Evolutionary conservation across 2,888 invertebrate genomes (phyloP), one percentile per base, ranked within the genome.

Genomic region (Eupeodes latifasciatus): DNA sequence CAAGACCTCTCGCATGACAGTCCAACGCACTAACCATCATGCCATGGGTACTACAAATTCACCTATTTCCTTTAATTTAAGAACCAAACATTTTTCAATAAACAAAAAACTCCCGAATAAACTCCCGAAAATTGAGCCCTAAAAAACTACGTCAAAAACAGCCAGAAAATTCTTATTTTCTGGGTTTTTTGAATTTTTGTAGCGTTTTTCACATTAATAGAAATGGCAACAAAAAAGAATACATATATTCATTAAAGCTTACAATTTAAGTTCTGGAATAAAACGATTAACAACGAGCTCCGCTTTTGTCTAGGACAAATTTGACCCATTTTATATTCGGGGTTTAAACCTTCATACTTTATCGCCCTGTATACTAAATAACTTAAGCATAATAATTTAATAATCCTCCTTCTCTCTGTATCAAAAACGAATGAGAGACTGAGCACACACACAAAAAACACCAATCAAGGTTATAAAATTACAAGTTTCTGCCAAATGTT

Each of bases 401-500:
- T 67, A 67, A 67, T 67, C 67, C 51, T 16, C 36, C 5, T 16
- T 5, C 67, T 66, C 12, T 40, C 1, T 36, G 27, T 27, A 47
- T 16, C 12, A 12, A 49, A 12, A 49, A 34, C 27, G 14, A 51
- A 36, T 9, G 4, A 59, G 51, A 2, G 36, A 34, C n/a, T 67
- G 5, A 51, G 11, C 27, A 27, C 27, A 27, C 55, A 47, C 3
- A 64, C 7, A 66, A 36, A 19, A 34, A 61, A 61, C 49, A 11
- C 40, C 10, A 72, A 57, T 72, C 72, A 72, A 57, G 72, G 57
- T 72, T 59, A 59, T 72, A 47, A 59, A 59, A 72, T 57, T 47
- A 59, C 72, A 72, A 47, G 72, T 59, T 59, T 47, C 72, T 47
- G 16, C 47, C 59, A 34, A 72, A 59, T 47, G 72, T 44, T 72